These are phyloP conservation scores for Porites australiensis DNA, from an alignment of 64 coral and sea anemone species.

Conservation along the genomic window DNA sequence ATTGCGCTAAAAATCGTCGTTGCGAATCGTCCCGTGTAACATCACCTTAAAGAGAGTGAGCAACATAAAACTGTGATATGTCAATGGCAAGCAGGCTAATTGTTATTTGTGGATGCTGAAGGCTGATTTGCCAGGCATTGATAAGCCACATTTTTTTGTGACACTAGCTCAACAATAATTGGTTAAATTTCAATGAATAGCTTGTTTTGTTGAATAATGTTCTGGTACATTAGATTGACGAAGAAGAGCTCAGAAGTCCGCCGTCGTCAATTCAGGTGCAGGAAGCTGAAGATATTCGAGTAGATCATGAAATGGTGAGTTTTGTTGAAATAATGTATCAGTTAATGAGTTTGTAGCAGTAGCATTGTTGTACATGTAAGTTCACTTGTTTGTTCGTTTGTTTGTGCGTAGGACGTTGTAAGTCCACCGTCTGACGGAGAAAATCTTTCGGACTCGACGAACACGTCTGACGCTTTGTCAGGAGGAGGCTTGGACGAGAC, in stretches of 20 bases:
- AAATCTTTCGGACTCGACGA: conserved; percentile 81
- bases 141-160: too few relatives aligned
- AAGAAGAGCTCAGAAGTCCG: not conserved
- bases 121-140: too few relatives aligned
- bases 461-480: conserved; percentile 64
- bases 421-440: conserved; percentile 91
- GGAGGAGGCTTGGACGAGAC: conserved; percentile 46
- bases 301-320: conserved; percentile 35
- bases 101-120: too few relatives aligned
- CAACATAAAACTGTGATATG: too few relatives aligned
- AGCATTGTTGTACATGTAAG: too few relatives aligned
- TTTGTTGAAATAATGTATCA: too few relatives aligned
- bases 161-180: too few relatives aligned
- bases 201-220: not conserved
- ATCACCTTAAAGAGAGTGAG: too few relatives aligned
- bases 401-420: conserved; percentile 69
- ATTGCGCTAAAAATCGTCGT: too few relatives aligned
- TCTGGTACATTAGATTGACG: not conserved
- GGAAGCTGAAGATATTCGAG: not conserved
- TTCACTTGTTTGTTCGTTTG: not conserved
- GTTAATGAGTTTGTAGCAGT: too few relatives aligned
- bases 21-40: too few relatives aligned
- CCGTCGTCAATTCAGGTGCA: not conserved
- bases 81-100: too few relatives aligned
- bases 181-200: not conserved